phyloP scores from a whole-genome alignment of 2,797 vertebrate species.

The Tinamus major region DNA sequence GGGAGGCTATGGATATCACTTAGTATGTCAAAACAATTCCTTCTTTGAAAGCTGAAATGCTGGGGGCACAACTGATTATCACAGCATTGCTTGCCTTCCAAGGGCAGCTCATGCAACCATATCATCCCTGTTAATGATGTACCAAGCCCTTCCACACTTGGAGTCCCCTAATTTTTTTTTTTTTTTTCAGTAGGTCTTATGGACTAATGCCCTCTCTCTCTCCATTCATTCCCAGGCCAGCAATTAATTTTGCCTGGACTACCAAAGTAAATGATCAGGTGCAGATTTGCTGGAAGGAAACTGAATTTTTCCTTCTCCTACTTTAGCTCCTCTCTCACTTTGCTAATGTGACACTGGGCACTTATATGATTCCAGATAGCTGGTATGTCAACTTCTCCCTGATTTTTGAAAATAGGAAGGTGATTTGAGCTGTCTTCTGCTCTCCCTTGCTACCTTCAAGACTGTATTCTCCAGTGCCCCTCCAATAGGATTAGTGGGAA shows the following conservation, averaged over 20 bases:
- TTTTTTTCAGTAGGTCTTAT: background rate
- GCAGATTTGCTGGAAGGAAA: background rate
- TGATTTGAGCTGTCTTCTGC: background rate
- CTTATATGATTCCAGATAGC: fast-evolving
- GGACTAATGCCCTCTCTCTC: background rate
- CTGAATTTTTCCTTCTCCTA: background rate
- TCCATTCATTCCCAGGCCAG: background rate
- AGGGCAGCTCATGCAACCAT: background rate
- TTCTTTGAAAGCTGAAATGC: background rate
- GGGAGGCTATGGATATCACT: background rate
- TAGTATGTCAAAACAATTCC: background rate
- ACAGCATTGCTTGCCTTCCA: background rate
- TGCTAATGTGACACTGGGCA: background rate
- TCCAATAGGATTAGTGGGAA: background rate
- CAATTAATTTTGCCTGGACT: background rate
- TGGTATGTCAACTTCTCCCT: background rate
- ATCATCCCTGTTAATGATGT: background rate
- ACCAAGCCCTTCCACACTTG: background rate
- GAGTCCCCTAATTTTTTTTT: background rate
- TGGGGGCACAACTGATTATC: background rate
- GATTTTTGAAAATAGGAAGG: background rate
- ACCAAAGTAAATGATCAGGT: background rate
- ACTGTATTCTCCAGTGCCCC: background rate
- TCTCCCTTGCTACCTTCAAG: background rate
- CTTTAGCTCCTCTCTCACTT: background rate